Conservation (phyloP, 2,797 vertebrate species). For the Huso huso region DNA sequence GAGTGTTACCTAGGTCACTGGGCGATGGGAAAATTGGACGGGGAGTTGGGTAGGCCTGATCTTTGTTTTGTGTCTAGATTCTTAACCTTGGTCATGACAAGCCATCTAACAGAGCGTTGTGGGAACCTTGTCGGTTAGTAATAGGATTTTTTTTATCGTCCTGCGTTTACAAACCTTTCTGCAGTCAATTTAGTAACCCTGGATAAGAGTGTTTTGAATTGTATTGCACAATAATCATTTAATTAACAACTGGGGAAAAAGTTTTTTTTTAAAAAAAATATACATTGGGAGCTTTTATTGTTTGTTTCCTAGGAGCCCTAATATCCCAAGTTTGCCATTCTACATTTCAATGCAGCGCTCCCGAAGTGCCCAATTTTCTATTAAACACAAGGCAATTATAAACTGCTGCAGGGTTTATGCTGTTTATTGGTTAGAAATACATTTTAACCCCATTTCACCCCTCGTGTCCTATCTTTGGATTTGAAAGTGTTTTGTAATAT, state of each 20-base stretch:
- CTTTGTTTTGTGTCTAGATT: conserved; percentile 74
- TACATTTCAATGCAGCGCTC: conserved; percentile 37
- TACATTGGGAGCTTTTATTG: conserved; percentile 56
- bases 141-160: conserved; percentile 48
- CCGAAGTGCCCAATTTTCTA: not conserved
- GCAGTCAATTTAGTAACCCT: conserved; percentile 52
- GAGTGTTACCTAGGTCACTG: conserved; percentile 86
- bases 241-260: conserved; percentile 60
- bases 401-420: conserved; percentile 31
- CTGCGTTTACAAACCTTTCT: conserved; percentile 59
- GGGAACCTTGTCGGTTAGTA: conserved; percentile 71
- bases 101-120: conserved; percentile 61
- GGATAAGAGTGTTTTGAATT: conserved; percentile 67
- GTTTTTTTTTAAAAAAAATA: conserved; percentile 20
- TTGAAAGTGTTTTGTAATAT: conserved; percentile 1
- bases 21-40: conserved; percentile 73
- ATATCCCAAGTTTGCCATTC: conserved; percentile 52
- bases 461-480: conserved; percentile 16
- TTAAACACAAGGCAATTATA: conserved; percentile 50
- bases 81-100: conserved; percentile 76
- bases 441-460: conserved; percentile 54
- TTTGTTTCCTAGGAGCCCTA: conserved; percentile 63
- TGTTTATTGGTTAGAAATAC: conserved; percentile 37
- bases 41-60: conserved; percentile 65
- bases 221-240: conserved; percentile 74